Conservation (phyloP, 2,797 vertebrate genomes). For the Lagodon rhomboides region DNA sequence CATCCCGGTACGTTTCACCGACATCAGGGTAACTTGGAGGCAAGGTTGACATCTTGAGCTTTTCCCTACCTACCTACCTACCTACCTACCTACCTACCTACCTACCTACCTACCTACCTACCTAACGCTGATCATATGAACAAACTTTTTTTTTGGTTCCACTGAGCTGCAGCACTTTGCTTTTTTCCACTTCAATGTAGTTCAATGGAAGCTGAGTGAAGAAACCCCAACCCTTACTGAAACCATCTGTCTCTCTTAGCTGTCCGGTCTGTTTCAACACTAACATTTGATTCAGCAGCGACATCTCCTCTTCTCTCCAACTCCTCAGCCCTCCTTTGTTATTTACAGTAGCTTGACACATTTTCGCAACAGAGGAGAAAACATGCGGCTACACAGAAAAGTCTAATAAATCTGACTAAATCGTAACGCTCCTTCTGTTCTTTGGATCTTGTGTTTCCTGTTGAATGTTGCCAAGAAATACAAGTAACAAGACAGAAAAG, state of each 20-base stretch:
- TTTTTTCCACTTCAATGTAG: not conserved
- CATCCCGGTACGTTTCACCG: too few species aligned
- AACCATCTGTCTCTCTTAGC: not conserved
- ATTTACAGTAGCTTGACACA: too few species aligned
- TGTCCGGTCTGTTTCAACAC: not conserved
- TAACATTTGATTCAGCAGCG: not conserved
- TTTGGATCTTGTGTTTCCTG: not conserved
- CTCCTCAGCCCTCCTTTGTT: not conserved
- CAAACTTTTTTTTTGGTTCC: not conserved
- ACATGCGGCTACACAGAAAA: not conserved
- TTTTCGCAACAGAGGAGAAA: not conserved
- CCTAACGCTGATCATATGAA: not conserved
- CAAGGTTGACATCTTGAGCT: too few species aligned
- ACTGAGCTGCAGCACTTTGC: not conserved
- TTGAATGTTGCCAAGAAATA: not conserved
- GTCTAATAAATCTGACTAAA: not conserved
- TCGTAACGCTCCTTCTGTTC: not conserved
- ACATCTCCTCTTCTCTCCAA: not conserved
- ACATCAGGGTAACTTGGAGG: too few species aligned
- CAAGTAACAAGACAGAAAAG: not conserved
- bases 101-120: too few species aligned
- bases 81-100: too few species aligned
- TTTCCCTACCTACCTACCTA: too few species aligned
- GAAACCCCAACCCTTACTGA: not conserved
- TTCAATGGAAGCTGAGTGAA: not conserved